Percentiles rank a stretch among this genome's conserved stretches.
Conservation (phyloP, 1,140 invertebrate species). For the Himalopsyche phryganea region DNA sequence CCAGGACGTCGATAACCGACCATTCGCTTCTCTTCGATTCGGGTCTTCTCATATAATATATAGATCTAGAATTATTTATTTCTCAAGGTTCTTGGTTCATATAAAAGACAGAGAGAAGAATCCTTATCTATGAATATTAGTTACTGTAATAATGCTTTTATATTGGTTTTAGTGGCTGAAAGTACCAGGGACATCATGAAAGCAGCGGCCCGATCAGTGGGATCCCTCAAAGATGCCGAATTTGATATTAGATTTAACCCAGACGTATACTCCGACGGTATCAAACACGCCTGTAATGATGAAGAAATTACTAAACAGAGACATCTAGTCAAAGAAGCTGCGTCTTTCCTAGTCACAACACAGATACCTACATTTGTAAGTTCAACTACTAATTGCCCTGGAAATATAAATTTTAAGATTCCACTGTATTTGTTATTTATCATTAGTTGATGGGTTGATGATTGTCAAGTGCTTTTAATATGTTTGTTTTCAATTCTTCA, state of each 20-base stretch:
- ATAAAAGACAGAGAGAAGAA: no score
- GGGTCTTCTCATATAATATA: no score
- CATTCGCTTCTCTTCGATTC: no score
- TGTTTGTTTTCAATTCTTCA: slow-evolving; percentile 1
- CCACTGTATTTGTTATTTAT: slow-evolving; percentile 9
- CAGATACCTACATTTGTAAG: slow-evolving; percentile 93
- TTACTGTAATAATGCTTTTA: no score
- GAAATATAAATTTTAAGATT: slow-evolving; percentile 1
- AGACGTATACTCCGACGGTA: slow-evolving; percentile 93
- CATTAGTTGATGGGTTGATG: slow-evolving; percentile 1
- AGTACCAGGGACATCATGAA: slow-evolving; percentile 86
- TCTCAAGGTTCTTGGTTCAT: no score
- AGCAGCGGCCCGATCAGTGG: slow-evolving; percentile 83
- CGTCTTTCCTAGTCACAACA: slow-evolving; percentile 87
- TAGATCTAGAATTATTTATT: no score
- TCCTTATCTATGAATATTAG: no score
- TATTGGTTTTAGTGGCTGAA: slow-evolving; percentile 64
- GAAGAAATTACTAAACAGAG: slow-evolving; percentile 73
- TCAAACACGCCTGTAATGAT: slow-evolving; percentile 72
- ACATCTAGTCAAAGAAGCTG: slow-evolving; percentile 89
- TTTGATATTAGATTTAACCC: slow-evolving; percentile 98
- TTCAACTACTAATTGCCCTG: no score
- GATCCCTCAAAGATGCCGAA: slow-evolving; percentile 89
- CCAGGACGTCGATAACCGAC: no score
- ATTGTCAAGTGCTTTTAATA: no score